phyloP scores from a whole-genome alignment of 2,888 invertebrate species.

The Dinocampus coccinellae region DNA sequence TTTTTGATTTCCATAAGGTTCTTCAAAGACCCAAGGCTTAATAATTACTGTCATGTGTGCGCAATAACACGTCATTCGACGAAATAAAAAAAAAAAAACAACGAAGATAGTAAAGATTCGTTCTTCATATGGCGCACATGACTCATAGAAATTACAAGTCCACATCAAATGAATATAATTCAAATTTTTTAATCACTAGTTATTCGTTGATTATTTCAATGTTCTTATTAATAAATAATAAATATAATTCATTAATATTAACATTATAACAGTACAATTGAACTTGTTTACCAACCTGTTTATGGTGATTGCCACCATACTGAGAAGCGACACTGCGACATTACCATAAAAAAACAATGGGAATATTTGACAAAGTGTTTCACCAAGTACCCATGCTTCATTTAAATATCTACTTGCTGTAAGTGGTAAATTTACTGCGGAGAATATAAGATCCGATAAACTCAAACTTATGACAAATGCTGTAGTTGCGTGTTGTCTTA shows the following conservation, averaged over 20 bases:
- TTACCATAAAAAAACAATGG: constrained; percentile 92
- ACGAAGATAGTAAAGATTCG: neutral
- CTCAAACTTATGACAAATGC: constrained; percentile 89
- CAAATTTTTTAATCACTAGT: neutral
- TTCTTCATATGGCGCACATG: neutral
- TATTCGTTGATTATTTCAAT: constrained; percentile 9
- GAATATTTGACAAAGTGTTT: constrained; percentile 84
- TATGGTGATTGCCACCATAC: constrained; percentile 91
- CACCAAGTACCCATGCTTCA: constrained; percentile 85
- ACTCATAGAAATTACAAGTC: constrained; percentile 10
- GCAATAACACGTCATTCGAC: neutral
- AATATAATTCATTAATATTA: neutral
- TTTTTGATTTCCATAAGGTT: neutral
- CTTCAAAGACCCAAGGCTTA: neutral
- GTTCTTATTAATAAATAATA: neutral
- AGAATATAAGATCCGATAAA: constrained; percentile 88
- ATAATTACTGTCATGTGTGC: constrained; percentile 30
- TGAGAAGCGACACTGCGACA: constrained; percentile 87
- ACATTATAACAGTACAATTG: neutral
- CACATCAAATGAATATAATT: neutral
- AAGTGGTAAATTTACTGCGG: constrained; percentile 85
- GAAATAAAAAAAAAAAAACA: constrained; percentile 19
- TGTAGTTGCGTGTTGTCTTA: constrained; percentile 87
- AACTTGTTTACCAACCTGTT: constrained; percentile 78
- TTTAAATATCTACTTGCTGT: constrained; percentile 87